A percentile compares a stretch with the other conserved stretches of the same genome.
Conservation (phyloP, 2,888 invertebrate genomes). For the Nomada lathburiana region DNA sequence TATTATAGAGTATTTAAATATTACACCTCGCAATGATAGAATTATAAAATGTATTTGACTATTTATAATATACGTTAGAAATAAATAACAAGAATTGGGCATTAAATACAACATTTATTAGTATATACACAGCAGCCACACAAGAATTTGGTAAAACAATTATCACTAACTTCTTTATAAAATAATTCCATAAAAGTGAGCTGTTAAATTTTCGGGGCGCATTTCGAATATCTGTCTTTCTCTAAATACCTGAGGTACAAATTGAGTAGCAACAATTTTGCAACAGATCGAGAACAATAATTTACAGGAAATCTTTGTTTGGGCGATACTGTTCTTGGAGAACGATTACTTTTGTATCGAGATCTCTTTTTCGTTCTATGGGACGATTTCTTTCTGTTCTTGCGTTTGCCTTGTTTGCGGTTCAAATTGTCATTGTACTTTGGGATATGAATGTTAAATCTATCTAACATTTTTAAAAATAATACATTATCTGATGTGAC, state of each 20-base stretch:
- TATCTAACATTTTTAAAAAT: slow-evolving; percentile 31
- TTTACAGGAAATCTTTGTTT: background rate
- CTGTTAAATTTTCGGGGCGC: slow-evolving; percentile 1
- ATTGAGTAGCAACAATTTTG: slow-evolving; percentile 76
- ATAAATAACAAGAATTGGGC: slow-evolving; percentile 50
- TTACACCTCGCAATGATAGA: background rate
- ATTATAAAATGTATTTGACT: slow-evolving; percentile 1
- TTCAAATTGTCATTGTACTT: slow-evolving; percentile 1
- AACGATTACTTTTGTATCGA: background rate
- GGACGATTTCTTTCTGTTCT: background rate
- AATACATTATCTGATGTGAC: slow-evolving; percentile 17
- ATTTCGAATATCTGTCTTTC: slow-evolving; percentile 63
- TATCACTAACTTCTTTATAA: slow-evolving; percentile 29
- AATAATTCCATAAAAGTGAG: slow-evolving; percentile 31
- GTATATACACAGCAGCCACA: slow-evolving; percentile 51
- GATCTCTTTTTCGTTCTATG: slow-evolving; percentile 21
- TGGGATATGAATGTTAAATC: slow-evolving; percentile 48
- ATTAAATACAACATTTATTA: slow-evolving; percentile 54
- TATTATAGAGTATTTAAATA: background rate
- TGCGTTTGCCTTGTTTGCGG: slow-evolving; percentile 1
- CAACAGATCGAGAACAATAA: slow-evolving; percentile 32
- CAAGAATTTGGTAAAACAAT: slow-evolving; percentile 55
- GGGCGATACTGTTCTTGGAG: slow-evolving; percentile 1
- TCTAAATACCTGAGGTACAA: slow-evolving; percentile 76
- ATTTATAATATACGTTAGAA: slow-evolving; percentile 24